Evolutionary conservation across 2,797 vertebrate species (phyloP).

Genomic region (Scleropages formosus): DNA sequence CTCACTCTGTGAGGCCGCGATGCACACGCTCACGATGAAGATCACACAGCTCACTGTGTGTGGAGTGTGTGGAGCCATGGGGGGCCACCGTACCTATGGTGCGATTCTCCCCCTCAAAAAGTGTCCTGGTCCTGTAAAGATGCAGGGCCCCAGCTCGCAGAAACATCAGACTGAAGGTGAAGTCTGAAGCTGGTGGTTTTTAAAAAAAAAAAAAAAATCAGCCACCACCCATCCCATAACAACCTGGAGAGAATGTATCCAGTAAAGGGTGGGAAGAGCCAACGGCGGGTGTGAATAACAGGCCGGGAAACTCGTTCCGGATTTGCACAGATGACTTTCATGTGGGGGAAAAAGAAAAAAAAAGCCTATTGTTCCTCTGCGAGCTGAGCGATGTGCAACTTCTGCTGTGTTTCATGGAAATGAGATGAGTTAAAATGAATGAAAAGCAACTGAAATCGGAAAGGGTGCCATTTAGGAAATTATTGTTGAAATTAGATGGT

Average conservation of each 20-base stretch:
- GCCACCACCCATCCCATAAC: not conserved
- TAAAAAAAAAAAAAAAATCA: no score
- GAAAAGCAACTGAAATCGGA: no score
- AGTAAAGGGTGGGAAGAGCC: slow-evolving; percentile 18
- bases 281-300: not conserved
- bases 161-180: not conserved
- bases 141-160: no score
- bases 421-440: no score
- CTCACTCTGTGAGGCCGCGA: slow-evolving; percentile 7
- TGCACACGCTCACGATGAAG: slow-evolving; percentile 1
- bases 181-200: not conserved
- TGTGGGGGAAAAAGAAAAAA: no score
- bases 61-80: slow-evolving; percentile 21
- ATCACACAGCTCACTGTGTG: slow-evolving; percentile 6
- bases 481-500: no score
- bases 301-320: not conserved
- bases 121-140: not conserved
- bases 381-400: no score
- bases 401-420: not conserved
- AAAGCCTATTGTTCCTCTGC: no score
- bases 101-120: not conserved
- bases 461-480: no score
- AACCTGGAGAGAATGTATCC: slow-evolving; percentile 3
- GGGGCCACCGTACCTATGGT: not conserved
- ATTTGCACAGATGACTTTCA: not conserved